Evolutionary conservation across 1,140 invertebrate genomes (phyloP).

Genomic region (Penaeus indicus): DNA sequence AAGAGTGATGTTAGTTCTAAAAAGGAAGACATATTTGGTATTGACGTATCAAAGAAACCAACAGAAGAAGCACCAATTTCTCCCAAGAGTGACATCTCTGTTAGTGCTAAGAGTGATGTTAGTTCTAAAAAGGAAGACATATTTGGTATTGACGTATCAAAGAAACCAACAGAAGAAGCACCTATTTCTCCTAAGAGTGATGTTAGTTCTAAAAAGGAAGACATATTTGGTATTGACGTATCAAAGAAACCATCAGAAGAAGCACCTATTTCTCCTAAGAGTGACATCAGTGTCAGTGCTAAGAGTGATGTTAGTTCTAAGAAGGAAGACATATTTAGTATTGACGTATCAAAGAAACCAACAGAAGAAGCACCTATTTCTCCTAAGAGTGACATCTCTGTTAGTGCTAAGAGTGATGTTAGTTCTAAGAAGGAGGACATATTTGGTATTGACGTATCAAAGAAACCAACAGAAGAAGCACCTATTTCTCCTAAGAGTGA

Average conservation of each 20-base stretch:
- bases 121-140: slow-evolving; percentile 8
- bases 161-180: neutral
- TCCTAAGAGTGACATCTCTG: neutral
- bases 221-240: neutral
- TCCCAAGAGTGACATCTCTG: slow-evolving; percentile 8
- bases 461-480: slow-evolving; percentile 17
- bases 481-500: slow-evolving; percentile 11
- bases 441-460: neutral
- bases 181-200: neutral
- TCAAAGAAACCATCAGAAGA: slow-evolving; percentile 14
- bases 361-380: neutral
- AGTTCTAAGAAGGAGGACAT: neutral
- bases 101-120: neutral
- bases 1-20: neutral
- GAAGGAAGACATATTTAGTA: neutral
- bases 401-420: slow-evolving; percentile 1
- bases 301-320: slow-evolving; percentile 42
- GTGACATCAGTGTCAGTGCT: slow-evolving; percentile 21
- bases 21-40: neutral
- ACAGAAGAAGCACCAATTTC: slow-evolving; percentile 5
- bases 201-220: slow-evolving; percentile 5
- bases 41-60: neutral
- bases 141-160: neutral
- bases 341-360: neutral
- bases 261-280: slow-evolving; percentile 19